Base-by-base conservation (phyloP, 2,113 vertebrate species). In the Sylvilagus bachmani region DNA sequence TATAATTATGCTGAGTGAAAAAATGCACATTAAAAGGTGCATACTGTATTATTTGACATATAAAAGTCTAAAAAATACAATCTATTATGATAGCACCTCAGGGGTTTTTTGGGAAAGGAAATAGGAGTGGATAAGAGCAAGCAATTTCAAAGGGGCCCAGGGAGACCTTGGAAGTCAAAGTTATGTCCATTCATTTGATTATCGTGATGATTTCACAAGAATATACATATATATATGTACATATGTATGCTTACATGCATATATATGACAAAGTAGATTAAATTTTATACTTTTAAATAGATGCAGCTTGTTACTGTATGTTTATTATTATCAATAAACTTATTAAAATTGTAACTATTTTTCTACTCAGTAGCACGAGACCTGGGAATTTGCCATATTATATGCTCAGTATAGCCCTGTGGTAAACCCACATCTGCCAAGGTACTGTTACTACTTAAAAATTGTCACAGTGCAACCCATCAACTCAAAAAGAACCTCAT, bases 371-470 rank as follows among this genome's bases (percentile, higher is more conserved):
- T 77, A 69, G 38, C n/a, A n/a, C 73, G 81, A 88, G 19, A 90
- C 6, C 1, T 38, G 10, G 10, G 69, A 73, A 61, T 13, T 90
- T 80, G 62, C 10, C 44, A 51, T 66, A 44, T 4, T 66, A 13
- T 51, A 29, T 71, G 19, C 38, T 75, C 44, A n/a, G 6, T 69
- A 27, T 89, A 81, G 27, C 3, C 4, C 3, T 86, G 2, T 73
- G 3, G 0, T 36, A 24, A 19, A 78, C 3, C 55, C 85, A 58
- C 17, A 11, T 66, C 74, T n/a, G 25, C 29, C 3, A 58, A 2
- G 16, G 71, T 64, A 86, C 70, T 82, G 25, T 66, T 29, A 58
- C 87, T 61, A 36, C 14, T 86, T 89, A 79, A 91, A 93, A 83
- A 62, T n/a, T 61, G 1, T 9, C 12, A 24, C 61, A 53, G 25